These are phyloP conservation scores for Drosophila buzzatii DNA, from an alignment of 2,888 invertebrate genomes.

Conservation along the genomic window DNA sequence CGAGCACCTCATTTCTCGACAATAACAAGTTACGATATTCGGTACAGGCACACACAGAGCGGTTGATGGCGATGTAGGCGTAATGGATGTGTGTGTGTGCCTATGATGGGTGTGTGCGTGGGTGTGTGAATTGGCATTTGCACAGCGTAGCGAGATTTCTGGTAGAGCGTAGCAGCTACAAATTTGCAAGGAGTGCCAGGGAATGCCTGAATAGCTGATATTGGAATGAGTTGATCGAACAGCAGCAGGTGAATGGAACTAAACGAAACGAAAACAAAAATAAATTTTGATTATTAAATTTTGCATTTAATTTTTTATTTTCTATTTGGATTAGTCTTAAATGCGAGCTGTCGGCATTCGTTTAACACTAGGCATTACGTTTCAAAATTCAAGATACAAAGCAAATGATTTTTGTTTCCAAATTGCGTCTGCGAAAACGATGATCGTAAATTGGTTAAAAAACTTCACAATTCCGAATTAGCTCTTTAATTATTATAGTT, in stretches of 20 bases:
- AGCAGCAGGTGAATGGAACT: constrained; percentile 52
- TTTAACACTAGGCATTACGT: constrained; percentile 55
- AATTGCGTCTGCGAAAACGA: constrained; percentile 52
- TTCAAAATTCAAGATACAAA: constrained; percentile 70
- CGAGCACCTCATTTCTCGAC: constrained; percentile 49
- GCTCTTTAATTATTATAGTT: constrained; percentile 53
- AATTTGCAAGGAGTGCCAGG: constrained; percentile 38
- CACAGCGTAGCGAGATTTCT: constrained; percentile 32
- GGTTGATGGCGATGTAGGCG: constrained; percentile 34
- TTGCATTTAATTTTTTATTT: constrained; percentile 14
- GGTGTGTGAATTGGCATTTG: constrained; percentile 42
- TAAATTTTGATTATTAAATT: constrained; percentile 13
- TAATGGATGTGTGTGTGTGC: constrained; percentile 26
- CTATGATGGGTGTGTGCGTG: constrained; percentile 30
- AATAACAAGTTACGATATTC: constrained; percentile 52
- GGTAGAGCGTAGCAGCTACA: constrained; percentile 54
- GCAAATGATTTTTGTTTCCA: constrained; percentile 65
- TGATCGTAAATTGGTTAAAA: constrained; percentile 29
- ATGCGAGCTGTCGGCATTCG: constrained; percentile 36
- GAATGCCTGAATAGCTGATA: constrained; percentile 37
- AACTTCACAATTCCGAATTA: constrained; percentile 72
- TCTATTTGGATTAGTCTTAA: constrained; percentile 27
- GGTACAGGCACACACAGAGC: constrained; percentile 18
- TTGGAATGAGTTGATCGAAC: constrained; percentile 62
- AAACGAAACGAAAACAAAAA: constrained; percentile 1